Base-by-base conservation (phyloP, 2,888 invertebrate genomes). In the Linyphia triangularis region DNA sequence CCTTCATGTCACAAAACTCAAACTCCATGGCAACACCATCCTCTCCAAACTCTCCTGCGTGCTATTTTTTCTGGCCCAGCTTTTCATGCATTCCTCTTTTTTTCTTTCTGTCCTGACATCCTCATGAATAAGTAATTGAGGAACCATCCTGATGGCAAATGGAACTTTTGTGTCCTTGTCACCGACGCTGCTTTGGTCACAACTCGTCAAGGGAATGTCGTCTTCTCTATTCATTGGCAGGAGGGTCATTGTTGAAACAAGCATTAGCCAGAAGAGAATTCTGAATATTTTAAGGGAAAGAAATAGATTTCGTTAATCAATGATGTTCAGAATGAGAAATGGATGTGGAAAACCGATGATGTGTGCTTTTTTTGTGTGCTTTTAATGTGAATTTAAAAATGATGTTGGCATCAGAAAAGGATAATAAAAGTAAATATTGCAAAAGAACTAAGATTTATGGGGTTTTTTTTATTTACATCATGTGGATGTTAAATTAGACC, bases 81-180 rank as follows among this genome's bases (percentile, higher is more conserved):
- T 24, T 4, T 61, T 22, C 4, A 10, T 40, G 40, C 24, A 51
- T n/a, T 75, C 19, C 24, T 75, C 61, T 59, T 33, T n/a, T 72
- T 59, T 7, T 16, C 19, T 43, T 16, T 78, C 28, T 65, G 19
- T 30, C 5, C 26, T 37, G 81, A 70, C 81, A 70, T 57, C 22
- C 70, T 81, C 81, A 81, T 70, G 81, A 81, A 81, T 81, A 81
- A 81, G 59, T 70, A 70, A 81, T 40, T 22, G 33, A n/a, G 3
- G 19, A 33, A n/a, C 37, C 16, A 19, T 78, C 78, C 19, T 24
- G 33, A n/a, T 19, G 59, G 26, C 51, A 59, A 81, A 81, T 81
- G 81, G 69, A 70, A 69, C 81, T 81, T 81, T 81, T 81, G 70
- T 81, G 70, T 70, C n/a, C 81, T 59, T 24, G 70, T 81, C 81